Evolutionary conservation across 2,797 vertebrate genomes (phyloP), one percentile per base, ranked within the genome.

Genomic region (Fringilla coelebs): DNA sequence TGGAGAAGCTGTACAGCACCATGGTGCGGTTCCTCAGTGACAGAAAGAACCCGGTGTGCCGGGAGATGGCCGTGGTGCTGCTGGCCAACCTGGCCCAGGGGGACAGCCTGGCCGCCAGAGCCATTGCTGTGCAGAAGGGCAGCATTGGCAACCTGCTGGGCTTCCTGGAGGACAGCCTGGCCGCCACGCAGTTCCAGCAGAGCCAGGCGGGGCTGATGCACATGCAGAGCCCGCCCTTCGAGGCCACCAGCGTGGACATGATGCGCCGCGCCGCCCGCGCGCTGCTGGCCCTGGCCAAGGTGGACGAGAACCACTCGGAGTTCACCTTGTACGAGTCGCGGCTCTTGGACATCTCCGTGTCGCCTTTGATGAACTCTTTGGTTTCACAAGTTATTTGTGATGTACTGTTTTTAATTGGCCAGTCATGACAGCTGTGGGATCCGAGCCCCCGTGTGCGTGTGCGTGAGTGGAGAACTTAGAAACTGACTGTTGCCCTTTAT

Each of bases 401-500:
- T 94, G 99, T 99, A 99, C 99, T 99, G 97, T 99, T 99, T 99
- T 98, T 99, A 98, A 99, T 99, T 96, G 99, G 99, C 99, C 99
- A 99, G 98, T 99, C 99, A 99, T 99, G 99, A 99, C 99, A 99
- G 99, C 99, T 98, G 99, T 99, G 99, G 99, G 99, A 98, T 98
- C 98, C 96, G 79, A 97, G 98, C 75, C 98, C 98, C 97, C 21
- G 98, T 98, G 98, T 98, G 98, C 97, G 98, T 98, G 98, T 98
- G 98, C 98, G 98, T 98, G 98, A 98, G 98, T 98, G 98, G 98
- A 98, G 98, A 99, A 99, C 98, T 98, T 98, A 99, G 98, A 99
- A 98, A 98, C 98, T 99, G 98, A 99, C 99, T 99, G 98, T 98
- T 98, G 98, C 98, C 98, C 98, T 99, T 99, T 99, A 99, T 99